Evolutionary conservation across 2,888 invertebrate genomes (phyloP).

Genomic region (Chorisops tibialis): DNA sequence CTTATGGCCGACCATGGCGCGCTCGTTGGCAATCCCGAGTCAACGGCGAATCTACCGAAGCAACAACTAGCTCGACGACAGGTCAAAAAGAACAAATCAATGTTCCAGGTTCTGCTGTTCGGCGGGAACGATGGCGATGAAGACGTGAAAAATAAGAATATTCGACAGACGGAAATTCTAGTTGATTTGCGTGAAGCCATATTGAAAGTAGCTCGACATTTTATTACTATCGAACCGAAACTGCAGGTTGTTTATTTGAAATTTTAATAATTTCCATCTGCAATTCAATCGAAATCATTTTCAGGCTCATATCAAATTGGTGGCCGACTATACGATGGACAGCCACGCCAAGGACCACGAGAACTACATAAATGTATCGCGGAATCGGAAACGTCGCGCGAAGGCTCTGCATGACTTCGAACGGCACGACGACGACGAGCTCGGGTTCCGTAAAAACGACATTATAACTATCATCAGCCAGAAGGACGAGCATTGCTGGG

Average conservation of each 20-base stretch:
- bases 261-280: neutral
- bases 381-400: conserved; percentile 82
- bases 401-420: conserved; percentile 97
- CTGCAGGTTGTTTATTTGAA: conserved; percentile 50
- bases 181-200: conserved; percentile 97
- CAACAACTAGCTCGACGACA: conserved; percentile 84
- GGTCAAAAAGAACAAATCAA: conserved; percentile 85
- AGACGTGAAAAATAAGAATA: conserved; percentile 90
- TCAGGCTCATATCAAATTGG: conserved; percentile 68
- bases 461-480: conserved; percentile 96
- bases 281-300: neutral
- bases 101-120: conserved; percentile 83
- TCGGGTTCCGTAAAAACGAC: conserved; percentile 97
- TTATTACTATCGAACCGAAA: conserved; percentile 89
- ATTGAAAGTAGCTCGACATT: conserved; percentile 89
- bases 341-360: conserved; percentile 93
- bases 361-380: conserved; percentile 88
- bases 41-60: conserved; percentile 86
- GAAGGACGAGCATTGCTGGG: conserved; percentile 98
- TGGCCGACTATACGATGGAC: conserved; percentile 94
- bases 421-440: conserved; percentile 94
- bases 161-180: conserved; percentile 95
- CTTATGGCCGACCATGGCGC: conserved; percentile 96
- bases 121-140: conserved; percentile 76
- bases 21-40: conserved; percentile 85